A percentile compares a stretch with the other conserved stretches of the same genome.
Conservation (phyloP, 1,140 invertebrate species). For the Heterodera carotae region DNA sequence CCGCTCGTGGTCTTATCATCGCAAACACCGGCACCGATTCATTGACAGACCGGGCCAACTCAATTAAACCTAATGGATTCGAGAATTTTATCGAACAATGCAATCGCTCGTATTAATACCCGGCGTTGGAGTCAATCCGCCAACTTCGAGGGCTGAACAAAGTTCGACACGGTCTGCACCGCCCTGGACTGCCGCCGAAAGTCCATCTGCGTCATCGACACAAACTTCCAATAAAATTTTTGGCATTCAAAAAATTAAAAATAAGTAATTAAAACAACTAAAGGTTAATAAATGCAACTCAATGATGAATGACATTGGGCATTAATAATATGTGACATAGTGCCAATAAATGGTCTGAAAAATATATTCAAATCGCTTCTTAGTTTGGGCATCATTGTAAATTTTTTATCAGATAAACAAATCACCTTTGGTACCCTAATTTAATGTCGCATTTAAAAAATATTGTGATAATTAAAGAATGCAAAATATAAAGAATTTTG, state of each 20-base stretch:
- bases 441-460: no score
- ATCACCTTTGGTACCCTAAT: no score
- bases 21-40: constrained; percentile 23
- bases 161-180: constrained; percentile 40
- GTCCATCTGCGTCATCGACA: constrained; percentile 31
- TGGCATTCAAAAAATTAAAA: neutral
- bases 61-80: constrained; percentile 18
- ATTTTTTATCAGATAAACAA: no score
- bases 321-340: no score
- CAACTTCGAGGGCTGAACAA: constrained; percentile 34
- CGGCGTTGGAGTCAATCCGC: constrained; percentile 33
- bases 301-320: neutral
- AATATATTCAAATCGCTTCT: no score
- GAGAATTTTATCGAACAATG: neutral
- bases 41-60: constrained; percentile 5
- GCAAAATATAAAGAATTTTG: no score
- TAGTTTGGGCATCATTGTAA: no score
- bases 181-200: constrained; percentile 28
- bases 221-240: constrained; percentile 37
- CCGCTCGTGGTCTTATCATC: constrained; percentile 31
- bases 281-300: neutral
- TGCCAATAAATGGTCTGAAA: no score
- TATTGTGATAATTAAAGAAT: no score
- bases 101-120: neutral
- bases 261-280: neutral